Percentiles rank a stretch among this genome's conserved stretches.
These are phyloP conservation scores for Papilio demoleus DNA, from an alignment of 2,888 invertebrate genomes.

Conservation along the genomic window DNA sequence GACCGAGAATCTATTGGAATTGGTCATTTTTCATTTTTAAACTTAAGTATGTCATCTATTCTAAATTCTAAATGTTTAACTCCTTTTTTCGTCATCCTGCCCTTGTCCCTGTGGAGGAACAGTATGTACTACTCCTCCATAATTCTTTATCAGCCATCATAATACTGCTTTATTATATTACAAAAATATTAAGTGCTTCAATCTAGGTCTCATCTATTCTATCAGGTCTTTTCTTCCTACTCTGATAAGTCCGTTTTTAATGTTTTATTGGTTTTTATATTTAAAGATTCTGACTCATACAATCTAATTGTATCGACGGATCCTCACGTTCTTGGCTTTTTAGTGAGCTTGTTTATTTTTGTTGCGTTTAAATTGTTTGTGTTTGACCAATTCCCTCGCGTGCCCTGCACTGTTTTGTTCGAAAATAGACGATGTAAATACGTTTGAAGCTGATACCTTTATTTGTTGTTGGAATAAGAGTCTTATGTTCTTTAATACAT, in stretches of 20 bases:
- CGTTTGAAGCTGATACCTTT: neutral
- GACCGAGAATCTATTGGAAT: no score
- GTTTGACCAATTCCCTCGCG: conserved; percentile 19
- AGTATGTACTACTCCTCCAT: no score
- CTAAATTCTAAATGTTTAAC: no score
- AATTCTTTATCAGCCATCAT: no score
- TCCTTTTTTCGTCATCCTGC: no score
- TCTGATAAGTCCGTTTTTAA: neutral
- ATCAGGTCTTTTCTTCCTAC: neutral
- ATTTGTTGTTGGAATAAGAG: neutral
- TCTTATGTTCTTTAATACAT: neutral
- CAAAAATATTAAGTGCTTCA: no score
- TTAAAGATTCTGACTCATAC: conserved; percentile 14
- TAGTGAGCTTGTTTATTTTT: conserved; percentile 24
- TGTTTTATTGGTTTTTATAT: neutral
- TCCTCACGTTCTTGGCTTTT: conserved; percentile 25
- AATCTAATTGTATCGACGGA: neutral
- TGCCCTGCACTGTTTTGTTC: conserved; percentile 3
- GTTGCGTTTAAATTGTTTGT: conserved; percentile 20
- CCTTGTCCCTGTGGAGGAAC: no score
- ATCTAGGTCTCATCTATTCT: neutral
- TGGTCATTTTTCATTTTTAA: no score
- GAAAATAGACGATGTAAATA: conserved; percentile 10
- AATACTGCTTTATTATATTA: no score
- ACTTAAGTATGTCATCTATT: no score